Evolutionary conservation across 2,888 invertebrate species (phyloP), one percentile per base, ranked within the genome.

Genomic region (Platypus cylindrus): DNA sequence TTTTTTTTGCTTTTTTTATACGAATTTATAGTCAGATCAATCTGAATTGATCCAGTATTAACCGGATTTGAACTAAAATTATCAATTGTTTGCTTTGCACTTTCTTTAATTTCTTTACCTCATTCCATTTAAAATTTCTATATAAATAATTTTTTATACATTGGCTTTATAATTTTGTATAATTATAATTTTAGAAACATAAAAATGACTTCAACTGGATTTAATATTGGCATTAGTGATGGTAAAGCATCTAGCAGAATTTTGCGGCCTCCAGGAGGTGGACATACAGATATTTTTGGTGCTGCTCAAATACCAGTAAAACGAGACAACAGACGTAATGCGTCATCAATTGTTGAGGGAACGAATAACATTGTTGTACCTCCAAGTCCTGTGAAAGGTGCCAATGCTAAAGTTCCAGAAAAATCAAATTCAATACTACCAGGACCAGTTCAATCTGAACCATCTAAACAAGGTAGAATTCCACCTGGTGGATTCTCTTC

Each of bases 211-310:
- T 59, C 60, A 1, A 59, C 59, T n/a, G 50, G 47, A 25, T 44
- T 54, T 34, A 55, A 52, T 35, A 45, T 50, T 35, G 60, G 59
- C 14, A 30, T 59, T 17, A 37, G 29, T 16, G 45, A 40, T 5
- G 36, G 40, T 5, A 55, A 54, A 34, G 56, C 47, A 40, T 59
- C 60, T 4, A 60, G 60, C 51, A 64, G 66, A 47, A 64, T 68
- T 13, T 47, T 65, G 41, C 59, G 62, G 41, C 65, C 65, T 27
- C 65, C 65, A 38, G 66, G 66, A 40, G 66, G 66, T 39, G 64
- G 63, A 12, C 59, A 64, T 38, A 62, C 62, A 27, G 62, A 65
- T 46, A 59, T 63, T 46, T 63, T 66, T 45, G 54, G 50, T 5
- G 43, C 40, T 12, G 41, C 43, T 5, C 48, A 48, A 8, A 43